These are phyloP conservation scores for Megaceryle maxima DNA, from an alignment of 2,113 vertebrate genomes.

Conservation along the genomic window DNA sequence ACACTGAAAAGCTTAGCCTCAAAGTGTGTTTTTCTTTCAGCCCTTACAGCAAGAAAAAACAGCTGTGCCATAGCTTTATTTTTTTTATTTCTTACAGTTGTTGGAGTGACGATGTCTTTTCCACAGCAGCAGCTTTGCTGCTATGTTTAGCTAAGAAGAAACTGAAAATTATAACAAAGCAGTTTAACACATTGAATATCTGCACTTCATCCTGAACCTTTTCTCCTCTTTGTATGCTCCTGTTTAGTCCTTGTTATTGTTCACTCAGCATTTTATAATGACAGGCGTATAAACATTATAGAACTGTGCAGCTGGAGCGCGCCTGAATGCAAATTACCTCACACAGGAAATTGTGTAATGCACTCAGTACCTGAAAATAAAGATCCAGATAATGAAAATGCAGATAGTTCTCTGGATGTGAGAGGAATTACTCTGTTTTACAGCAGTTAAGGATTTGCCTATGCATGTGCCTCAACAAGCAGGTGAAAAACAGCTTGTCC, in stretches of 20 bases:
- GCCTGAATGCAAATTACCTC: neutral
- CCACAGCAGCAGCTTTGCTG: neutral
- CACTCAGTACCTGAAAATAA: constrained; percentile 32
- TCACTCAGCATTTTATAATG: constrained; percentile 41
- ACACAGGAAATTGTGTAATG: neutral
- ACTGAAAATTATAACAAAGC: neutral
- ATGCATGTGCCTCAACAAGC: neutral
- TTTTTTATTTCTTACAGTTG: neutral
- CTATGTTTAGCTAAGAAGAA: neutral
- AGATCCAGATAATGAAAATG: constrained; percentile 25
- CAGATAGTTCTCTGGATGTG: neutral
- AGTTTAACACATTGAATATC: neutral
- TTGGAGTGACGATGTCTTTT: neutral
- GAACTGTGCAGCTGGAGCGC: neutral
- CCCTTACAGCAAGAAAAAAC: neutral
- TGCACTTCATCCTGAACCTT: neutral
- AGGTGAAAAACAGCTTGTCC: neutral
- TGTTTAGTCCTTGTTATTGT: neutral
- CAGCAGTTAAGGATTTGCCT: constrained; percentile 6
- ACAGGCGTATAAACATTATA: neutral
- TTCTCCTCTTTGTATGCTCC: neutral
- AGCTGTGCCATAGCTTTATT: neutral
- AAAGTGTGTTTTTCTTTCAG: neutral
- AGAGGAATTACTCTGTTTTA: constrained; percentile 9
- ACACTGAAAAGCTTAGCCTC: neutral